These are phyloP conservation scores for Percopsis omiscomaycus DNA, from an alignment of 2,797 vertebrate species.

Conservation along the genomic window DNA sequence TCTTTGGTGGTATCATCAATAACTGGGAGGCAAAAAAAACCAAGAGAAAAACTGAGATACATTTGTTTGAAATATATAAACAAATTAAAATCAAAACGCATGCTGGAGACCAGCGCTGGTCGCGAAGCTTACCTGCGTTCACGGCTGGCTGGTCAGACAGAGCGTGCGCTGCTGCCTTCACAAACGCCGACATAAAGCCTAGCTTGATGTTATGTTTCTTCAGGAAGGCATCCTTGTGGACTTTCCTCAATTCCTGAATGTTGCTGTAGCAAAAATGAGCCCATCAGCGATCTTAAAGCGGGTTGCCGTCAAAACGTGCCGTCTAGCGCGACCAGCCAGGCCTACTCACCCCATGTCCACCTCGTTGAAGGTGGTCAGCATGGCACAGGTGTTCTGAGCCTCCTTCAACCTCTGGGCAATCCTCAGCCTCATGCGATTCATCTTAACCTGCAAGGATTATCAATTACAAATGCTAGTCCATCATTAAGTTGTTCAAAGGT, in stretches of 20 bases:
- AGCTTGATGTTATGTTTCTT: slow-evolving; percentile 89
- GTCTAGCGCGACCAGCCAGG: neutral
- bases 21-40: slow-evolving; percentile 70
- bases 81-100: neutral
- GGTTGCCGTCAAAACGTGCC: too few relatives aligned
- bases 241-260: slow-evolving; percentile 86
- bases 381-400: slow-evolving; percentile 96
- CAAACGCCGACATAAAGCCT: slow-evolving; percentile 95
- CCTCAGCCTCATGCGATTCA: slow-evolving; percentile 97
- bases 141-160: slow-evolving; percentile 90
- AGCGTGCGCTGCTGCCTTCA: slow-evolving; percentile 90
- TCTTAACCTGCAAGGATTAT: slow-evolving; percentile 84
- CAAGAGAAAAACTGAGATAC: neutral
- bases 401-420: slow-evolving; percentile 98
- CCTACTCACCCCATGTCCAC: slow-evolving; percentile 94
- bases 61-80: neutral
- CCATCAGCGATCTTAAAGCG: slow-evolving; percentile 64
- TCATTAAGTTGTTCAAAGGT: neutral
- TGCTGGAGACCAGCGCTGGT: neutral
- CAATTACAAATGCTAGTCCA: slow-evolving; percentile 1
- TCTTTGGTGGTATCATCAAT: slow-evolving; percentile 94
- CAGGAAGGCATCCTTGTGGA: slow-evolving; percentile 82
- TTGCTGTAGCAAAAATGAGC: slow-evolving; percentile 73
- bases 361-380: slow-evolving; percentile 99
- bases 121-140: slow-evolving; percentile 82